These are phyloP conservation scores for Scolopax mira DNA, from an alignment of 2,113 vertebrate genomes.

Conservation along the genomic window DNA sequence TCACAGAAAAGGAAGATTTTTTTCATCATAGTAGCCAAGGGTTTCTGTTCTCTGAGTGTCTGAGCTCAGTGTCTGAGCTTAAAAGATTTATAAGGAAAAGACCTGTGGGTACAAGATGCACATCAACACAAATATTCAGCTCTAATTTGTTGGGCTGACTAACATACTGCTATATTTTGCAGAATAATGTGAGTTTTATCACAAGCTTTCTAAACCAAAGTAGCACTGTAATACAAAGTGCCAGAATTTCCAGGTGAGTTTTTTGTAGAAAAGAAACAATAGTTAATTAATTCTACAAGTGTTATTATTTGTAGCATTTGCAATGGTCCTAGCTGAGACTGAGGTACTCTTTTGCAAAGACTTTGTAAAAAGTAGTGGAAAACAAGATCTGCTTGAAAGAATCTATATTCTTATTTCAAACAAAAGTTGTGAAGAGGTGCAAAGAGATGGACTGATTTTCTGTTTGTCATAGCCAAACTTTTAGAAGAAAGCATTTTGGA, in stretches of 20 bases:
- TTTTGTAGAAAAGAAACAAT: not conserved
- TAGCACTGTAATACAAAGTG: not conserved
- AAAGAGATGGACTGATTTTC: not conserved
- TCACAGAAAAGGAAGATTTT: not conserved
- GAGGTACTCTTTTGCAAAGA: not conserved
- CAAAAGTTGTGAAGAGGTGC: not conserved
- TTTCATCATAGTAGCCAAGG: not conserved
- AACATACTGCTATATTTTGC: not conserved
- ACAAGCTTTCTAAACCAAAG: not conserved
- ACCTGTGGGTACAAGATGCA: not conserved
- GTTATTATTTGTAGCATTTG: not conserved
- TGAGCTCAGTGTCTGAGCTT: not conserved
- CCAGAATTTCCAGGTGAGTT: not conserved
- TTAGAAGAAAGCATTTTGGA: not conserved
- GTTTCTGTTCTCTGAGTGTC: not conserved
- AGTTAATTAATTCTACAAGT: not conserved
- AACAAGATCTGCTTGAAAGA: not conserved
- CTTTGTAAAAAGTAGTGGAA: not conserved
- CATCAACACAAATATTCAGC: not conserved
- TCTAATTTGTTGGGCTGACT: not conserved
- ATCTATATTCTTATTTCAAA: not conserved
- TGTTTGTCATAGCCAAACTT: not conserved
- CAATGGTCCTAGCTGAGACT: not conserved
- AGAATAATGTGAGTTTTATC: not conserved
- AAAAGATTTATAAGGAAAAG: not conserved